A percentile compares a stretch with the other conserved stretches of the same genome.
These are phyloP conservation scores for Agriopis marginaria DNA, from an alignment of 2,888 invertebrate species.

Conservation along the genomic window DNA sequence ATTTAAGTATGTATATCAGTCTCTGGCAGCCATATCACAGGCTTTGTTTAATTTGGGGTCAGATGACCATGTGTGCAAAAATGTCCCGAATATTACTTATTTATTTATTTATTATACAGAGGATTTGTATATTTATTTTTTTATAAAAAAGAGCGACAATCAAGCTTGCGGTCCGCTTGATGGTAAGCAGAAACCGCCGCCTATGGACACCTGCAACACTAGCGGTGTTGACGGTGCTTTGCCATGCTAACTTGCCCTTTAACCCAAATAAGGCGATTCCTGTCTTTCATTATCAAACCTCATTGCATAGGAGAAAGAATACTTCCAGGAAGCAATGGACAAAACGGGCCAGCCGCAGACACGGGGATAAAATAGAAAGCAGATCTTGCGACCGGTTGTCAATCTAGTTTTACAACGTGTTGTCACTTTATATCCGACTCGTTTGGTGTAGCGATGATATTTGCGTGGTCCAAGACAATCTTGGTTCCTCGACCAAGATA, in stretches of 20 bases:
- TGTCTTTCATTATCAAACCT: neutral
- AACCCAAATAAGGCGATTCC: constrained; percentile 9
- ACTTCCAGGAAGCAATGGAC: constrained; percentile 9
- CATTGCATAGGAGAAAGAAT: neutral
- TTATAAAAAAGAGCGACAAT: no score
- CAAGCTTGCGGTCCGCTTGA: no score
- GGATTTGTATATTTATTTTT: no score
- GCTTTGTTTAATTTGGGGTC: no score
- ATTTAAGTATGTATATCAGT: no score
- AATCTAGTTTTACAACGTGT: constrained; percentile 33
- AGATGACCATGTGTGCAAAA: no score
- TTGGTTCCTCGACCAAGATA: neutral
- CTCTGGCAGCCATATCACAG: no score
- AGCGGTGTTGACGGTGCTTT: neutral
- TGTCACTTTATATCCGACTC: constrained; percentile 14
- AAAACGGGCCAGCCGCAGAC: constrained; percentile 3
- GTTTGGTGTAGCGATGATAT: neutral
- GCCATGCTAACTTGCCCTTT: constrained; percentile 6
- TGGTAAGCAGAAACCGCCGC: no score
- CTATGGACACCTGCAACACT: neutral
- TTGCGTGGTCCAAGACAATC: neutral
- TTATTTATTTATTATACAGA: no score
- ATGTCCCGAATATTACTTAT: no score
- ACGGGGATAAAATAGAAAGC: constrained; percentile 40
- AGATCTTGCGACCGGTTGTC: constrained; percentile 27